phyloP scores from a whole-genome alignment of 2,797 vertebrate species.

The Rachycentron canadum region DNA sequence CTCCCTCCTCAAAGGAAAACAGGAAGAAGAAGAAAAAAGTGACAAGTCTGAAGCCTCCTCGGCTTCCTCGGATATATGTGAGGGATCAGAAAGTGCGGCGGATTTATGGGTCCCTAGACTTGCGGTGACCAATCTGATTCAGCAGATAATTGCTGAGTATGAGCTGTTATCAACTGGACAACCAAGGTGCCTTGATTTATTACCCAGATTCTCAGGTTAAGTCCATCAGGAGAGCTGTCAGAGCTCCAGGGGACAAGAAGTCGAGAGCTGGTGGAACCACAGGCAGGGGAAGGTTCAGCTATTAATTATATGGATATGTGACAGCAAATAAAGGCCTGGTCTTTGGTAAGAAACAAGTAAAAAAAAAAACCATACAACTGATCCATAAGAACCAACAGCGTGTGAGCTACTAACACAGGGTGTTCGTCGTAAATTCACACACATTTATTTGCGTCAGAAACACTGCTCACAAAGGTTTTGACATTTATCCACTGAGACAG shows the following conservation, averaged over 20 bases:
- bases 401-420: not conserved
- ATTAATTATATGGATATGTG: constrained; percentile 31
- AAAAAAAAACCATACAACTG: not conserved
- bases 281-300: constrained; percentile 20
- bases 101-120: constrained; percentile 70
- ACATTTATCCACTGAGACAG: not conserved
- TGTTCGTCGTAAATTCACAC: not conserved
- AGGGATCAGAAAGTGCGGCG: constrained; percentile 56
- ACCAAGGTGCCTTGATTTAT: constrained; percentile 74
- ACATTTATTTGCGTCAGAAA: not conserved
- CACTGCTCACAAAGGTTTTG: not conserved
- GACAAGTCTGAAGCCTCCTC: constrained; percentile 56
- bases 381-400: not conserved
- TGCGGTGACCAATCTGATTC: constrained; percentile 71
- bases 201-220: constrained; percentile 64
- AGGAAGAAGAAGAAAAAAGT: constrained; percentile 10
- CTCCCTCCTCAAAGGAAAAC: not conserved
- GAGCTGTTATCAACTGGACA: constrained; percentile 69
- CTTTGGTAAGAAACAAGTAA: not conserved
- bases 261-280: not conserved
- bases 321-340: constrained; percentile 7
- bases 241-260: constrained; percentile 5
- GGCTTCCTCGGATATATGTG: constrained; percentile 51
- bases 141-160: constrained; percentile 74
- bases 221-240: constrained; percentile 65